These are phyloP conservation scores for Cataglyphis altisquamis DNA, from an alignment of 2,888 invertebrate species.

Conservation along the genomic window DNA sequence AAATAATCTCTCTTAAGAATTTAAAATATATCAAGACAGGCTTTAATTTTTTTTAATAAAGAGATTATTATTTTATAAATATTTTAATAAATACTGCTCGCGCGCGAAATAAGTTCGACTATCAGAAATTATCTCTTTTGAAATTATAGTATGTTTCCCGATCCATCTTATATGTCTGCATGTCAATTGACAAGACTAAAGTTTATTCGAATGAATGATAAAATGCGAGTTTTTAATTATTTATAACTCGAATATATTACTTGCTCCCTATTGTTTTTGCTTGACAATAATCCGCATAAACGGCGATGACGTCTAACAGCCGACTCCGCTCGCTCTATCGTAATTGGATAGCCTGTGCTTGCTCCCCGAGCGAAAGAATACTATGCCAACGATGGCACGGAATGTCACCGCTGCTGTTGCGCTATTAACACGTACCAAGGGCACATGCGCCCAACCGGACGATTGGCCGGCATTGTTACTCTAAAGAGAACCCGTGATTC, in stretches of 20 bases:
- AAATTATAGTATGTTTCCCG: background rate
- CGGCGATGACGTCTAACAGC: constrained; percentile 57
- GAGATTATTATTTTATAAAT: background rate
- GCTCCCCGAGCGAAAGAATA: constrained; percentile 35
- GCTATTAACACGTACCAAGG: constrained; percentile 59
- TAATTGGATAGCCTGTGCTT: constrained; percentile 65
- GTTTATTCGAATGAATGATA: background rate
- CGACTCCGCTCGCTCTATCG: constrained; percentile 62
- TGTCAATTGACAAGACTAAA: background rate
- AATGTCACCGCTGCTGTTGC: constrained; percentile 54
- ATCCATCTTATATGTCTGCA: background rate
- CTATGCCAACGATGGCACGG: constrained; percentile 30
- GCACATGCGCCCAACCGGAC: constrained; percentile 45
- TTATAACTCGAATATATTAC: background rate
- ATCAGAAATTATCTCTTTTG: no score
- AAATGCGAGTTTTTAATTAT: background rate
- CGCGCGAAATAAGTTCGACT: background rate
- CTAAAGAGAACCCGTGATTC: constrained; percentile 9
- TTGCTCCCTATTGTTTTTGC: background rate
- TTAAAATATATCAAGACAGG: background rate
- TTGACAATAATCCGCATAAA: background rate
- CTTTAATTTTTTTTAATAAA: background rate
- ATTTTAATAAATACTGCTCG: background rate
- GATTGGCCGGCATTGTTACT: constrained; percentile 44
- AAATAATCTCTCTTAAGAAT: no score